Evolutionary conservation across 2,113 vertebrate species (phyloP).

Genomic region (Mesoclemmys tuberculata): DNA sequence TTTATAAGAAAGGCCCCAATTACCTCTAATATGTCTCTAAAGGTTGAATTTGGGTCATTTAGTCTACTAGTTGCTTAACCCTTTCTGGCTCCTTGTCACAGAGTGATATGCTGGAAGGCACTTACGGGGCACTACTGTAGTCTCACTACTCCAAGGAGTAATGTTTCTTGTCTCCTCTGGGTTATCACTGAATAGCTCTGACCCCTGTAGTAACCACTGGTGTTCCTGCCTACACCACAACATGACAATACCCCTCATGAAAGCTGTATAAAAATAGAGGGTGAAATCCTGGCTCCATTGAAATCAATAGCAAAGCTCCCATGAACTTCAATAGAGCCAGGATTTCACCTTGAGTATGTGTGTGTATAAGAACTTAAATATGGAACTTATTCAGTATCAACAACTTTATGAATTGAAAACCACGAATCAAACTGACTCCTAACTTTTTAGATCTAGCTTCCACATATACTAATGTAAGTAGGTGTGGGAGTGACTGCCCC

Average conservation of each 20-base stretch:
- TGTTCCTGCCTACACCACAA: not conserved
- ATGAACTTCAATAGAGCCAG: not conserved
- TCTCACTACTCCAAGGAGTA: not conserved
- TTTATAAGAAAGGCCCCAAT: no score
- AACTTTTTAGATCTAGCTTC: not conserved
- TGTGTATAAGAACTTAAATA: not conserved
- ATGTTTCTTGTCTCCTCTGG: conserved; percentile 16
- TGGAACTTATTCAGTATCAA: not conserved
- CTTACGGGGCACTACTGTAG: not conserved
- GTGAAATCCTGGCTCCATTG: conserved; percentile 30
- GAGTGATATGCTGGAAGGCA: not conserved
- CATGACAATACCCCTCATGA: conserved; percentile 20
- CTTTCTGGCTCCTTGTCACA: no score
- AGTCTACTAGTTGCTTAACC: no score
- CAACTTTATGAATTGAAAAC: conserved; percentile 34
- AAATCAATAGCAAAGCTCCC: not conserved
- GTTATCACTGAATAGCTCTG: not conserved
- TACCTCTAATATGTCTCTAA: no score
- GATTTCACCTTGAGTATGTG: conserved; percentile 10
- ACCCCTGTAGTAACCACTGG: not conserved
- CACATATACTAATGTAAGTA: conserved; percentile 9
- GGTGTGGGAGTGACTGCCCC: not conserved
- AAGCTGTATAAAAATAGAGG: conserved; percentile 18
- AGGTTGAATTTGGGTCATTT: no score
- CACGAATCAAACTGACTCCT: not conserved